Percentiles rank a stretch among this genome's conserved stretches.
These are phyloP conservation scores for Heliconius melpomene DNA, from an alignment of 1,140 invertebrate species.

Conservation along the genomic window DNA sequence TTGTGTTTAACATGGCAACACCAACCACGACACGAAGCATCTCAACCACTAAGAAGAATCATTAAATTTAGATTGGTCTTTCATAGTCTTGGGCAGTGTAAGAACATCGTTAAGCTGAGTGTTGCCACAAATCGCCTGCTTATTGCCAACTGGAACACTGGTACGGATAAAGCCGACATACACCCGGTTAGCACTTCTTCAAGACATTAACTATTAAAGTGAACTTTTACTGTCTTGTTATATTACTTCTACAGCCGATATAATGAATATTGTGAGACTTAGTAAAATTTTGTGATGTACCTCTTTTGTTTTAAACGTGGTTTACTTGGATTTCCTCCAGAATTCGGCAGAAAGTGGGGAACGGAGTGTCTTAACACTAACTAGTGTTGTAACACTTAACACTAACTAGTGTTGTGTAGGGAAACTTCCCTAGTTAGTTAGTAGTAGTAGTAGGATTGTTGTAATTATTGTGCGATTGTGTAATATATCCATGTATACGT, in stretches of 20 bases:
- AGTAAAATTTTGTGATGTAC: background rate
- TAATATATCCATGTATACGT: too few relatives aligned
- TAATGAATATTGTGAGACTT: constrained; percentile 6
- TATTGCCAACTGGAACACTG: constrained; percentile 41
- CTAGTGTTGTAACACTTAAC: too few relatives aligned
- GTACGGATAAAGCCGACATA: constrained; percentile 37
- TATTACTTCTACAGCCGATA: background rate
- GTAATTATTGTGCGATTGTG: too few relatives aligned
- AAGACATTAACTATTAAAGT: constrained; percentile 15
- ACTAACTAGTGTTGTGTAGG: too few relatives aligned
- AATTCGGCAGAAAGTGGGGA: too few relatives aligned
- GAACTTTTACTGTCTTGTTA: constrained; percentile 17
- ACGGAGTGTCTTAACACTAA: too few relatives aligned
- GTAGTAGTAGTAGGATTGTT: too few relatives aligned
- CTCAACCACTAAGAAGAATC: background rate
- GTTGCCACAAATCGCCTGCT: constrained; percentile 52
- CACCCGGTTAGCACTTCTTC: constrained; percentile 29
- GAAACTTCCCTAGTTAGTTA: too few relatives aligned
- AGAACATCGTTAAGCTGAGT: constrained; percentile 59
- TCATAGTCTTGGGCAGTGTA: constrained; percentile 22
- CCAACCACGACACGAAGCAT: background rate
- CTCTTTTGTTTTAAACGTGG: background rate
- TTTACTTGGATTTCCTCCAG: background rate
- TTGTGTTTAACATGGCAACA: background rate
- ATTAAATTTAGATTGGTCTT: background rate